Base-by-base conservation (phyloP, 1,140 invertebrate genomes). In the Panagrolaimus sp. region DNA sequence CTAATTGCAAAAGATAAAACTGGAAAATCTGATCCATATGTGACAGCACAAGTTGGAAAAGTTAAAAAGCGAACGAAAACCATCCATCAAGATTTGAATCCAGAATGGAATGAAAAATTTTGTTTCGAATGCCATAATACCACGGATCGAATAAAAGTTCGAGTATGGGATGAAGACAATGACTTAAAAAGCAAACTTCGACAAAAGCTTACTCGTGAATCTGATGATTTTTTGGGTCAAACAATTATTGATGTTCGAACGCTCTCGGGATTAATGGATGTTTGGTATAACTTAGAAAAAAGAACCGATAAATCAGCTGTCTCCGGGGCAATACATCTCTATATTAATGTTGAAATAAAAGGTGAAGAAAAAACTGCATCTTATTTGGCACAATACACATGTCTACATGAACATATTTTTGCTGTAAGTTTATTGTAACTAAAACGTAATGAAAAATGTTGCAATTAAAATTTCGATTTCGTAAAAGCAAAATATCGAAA, bases 41-140 rank as follows among this genome's bases (percentile, higher is more conserved):
- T 99, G 57, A 99, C 96, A 23, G 95, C 98, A 45, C 96, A 99
- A 88, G 96, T 99, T 61, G 96, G 96, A 72, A 99, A 98, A 87
- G 91, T 93, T 63, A 98, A 97, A 88, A 98, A 98, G 85, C 87
- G 95, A 79, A 99, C 96, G 70, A 89, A 93, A 84, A 99, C 96
- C 38, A 97, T 99, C 89, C 93, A 95, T 13, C 93, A 98, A 86
- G 96, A 99, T 85, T 87, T 99, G 75, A 99, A 99, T 87, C 96
- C 96, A 44, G 91, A 95, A 69, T 99, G 96, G 96, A 93, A 97
- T 86, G 96, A 99, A 85, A 98, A 98, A 86, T 99, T 99, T 87
- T 96, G 94, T 86, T 99, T 99, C 85, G 96, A 99, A 84, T 99
- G 96, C 83, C 96, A 98, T 85, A 98, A 99, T 86, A 98, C 95